Evolutionary conservation across 2,797 vertebrate genomes (phyloP).

Genomic region (Glossophaga mutica): DNA sequence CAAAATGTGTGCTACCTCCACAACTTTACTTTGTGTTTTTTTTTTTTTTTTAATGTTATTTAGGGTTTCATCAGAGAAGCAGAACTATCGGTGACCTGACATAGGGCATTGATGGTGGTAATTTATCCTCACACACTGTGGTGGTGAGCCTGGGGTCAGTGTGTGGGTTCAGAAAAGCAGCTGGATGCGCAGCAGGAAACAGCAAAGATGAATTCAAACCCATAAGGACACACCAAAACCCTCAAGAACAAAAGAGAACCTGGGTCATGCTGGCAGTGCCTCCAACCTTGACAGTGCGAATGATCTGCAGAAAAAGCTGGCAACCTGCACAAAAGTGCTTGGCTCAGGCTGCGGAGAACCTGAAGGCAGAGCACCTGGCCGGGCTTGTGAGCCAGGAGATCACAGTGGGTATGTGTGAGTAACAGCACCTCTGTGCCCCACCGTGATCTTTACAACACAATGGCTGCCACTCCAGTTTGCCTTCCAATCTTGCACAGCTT

Average conservation of each 20-base stretch:
- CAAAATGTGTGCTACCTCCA: background rate
- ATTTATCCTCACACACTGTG: background rate
- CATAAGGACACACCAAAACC: background rate
- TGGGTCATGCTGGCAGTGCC: background rate
- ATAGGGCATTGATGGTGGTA: background rate
- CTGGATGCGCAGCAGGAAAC: background rate
- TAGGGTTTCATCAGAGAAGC: background rate
- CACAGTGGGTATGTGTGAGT: background rate
- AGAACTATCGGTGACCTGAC: background rate
- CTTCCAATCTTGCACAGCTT: background rate
- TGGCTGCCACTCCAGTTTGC: background rate
- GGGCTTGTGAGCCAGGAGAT: background rate
- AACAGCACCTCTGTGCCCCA: background rate
- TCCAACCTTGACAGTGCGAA: background rate
- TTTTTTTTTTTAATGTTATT: no score
- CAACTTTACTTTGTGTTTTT: background rate
- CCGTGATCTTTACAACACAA: background rate
- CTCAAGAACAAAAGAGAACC: background rate
- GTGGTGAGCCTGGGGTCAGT: background rate
- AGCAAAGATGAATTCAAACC: background rate
- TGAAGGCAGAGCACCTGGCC: background rate
- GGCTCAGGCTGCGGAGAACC: background rate
- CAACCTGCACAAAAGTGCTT: fast-evolving
- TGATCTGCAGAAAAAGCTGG: background rate
- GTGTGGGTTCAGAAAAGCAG: background rate